Conservation (phyloP, 2,797 vertebrate species). For the Tauraco hartlaubi region DNA sequence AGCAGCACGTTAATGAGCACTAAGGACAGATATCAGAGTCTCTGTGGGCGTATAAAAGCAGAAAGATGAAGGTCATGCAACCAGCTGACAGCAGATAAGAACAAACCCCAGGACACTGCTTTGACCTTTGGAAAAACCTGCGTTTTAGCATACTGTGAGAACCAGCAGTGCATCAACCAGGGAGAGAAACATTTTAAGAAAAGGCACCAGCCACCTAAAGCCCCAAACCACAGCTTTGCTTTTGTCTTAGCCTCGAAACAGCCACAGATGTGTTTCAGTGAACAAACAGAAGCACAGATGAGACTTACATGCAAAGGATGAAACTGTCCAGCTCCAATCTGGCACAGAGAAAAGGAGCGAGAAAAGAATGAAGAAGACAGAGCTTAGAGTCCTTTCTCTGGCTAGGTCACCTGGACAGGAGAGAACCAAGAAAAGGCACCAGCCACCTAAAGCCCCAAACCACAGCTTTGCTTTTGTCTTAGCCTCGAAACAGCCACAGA, state of each 20-base stretch:
- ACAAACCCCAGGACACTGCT: conserved; percentile 1
- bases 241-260: neutral
- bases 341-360: conserved; percentile 83
- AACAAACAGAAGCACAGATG: conserved; percentile 69
- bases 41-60: neutral
- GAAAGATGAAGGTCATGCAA: neutral
- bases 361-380: conserved; percentile 81
- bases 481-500: neutral
- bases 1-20: neutral
- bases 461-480: neutral
- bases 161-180: neutral
- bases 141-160: neutral
- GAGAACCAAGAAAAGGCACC: conserved; percentile 78
- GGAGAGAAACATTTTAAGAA: neutral
- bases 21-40: neutral
- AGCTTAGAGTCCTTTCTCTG: conserved; percentile 77
- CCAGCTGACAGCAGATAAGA: neutral
- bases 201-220: neutral
- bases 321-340: conserved; percentile 81
- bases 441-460: no score
- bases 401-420: conserved; percentile 81
- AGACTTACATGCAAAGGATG: conserved; percentile 86
- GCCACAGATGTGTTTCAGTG: neutral
- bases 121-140: neutral
- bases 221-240: neutral